Evolutionary conservation across 2,888 invertebrate genomes (phyloP).

Genomic region (Caenorhabditis imperialis): DNA sequence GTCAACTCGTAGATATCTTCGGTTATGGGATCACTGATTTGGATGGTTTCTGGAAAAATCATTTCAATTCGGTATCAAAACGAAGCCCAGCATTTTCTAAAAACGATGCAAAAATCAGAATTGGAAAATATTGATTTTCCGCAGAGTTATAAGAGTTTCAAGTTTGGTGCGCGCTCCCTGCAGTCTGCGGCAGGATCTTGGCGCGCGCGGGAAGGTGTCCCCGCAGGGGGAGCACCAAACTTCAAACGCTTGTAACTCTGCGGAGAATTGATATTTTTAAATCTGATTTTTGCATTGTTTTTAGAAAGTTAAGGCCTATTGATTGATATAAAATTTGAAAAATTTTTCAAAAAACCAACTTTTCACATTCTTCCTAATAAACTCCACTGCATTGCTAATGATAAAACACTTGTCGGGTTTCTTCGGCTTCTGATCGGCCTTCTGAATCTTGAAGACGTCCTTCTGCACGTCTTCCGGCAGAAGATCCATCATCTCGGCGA

Average conservation of each 20-base stretch:
- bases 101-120: too few species aligned
- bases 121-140: too few species aligned
- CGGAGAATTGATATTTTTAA: background rate
- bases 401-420: conserved; percentile 52
- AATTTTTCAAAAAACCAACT: conserved; percentile 8
- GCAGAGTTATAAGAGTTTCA: too few species aligned
- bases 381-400: conserved; percentile 38
- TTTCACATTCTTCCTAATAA: conserved; percentile 22
- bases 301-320: too few species aligned
- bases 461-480: conserved; percentile 9
- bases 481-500: conserved; percentile 33
- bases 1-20: conserved; percentile 12
- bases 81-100: too few species aligned
- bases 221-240: background rate
- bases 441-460: background rate
- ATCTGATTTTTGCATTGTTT: background rate
- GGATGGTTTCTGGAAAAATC: conserved; percentile 15
- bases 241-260: background rate
- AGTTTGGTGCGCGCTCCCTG: too few species aligned
- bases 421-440: conserved; percentile 19
- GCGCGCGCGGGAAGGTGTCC: too few species aligned
- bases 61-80: too few species aligned
- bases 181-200: too few species aligned
- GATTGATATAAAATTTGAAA: background rate
- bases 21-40: conserved; percentile 4